phyloP scores from a whole-genome alignment of 2,113 vertebrate species.

The Bostrychus sinensis region DNA sequence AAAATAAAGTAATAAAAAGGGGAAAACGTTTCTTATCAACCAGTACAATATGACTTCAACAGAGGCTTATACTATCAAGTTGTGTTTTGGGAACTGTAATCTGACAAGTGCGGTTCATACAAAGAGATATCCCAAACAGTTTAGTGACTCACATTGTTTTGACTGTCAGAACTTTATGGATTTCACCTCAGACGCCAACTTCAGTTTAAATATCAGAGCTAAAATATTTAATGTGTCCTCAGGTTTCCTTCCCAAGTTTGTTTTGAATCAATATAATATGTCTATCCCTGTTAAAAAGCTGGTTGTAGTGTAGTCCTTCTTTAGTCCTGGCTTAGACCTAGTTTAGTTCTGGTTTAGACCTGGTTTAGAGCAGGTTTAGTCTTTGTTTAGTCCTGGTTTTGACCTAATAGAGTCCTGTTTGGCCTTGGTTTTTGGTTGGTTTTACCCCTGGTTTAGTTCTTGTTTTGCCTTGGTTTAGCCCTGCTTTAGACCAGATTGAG shows the following conservation, averaged over 20 bases:
- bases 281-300: too few relatives aligned
- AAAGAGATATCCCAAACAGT: not conserved
- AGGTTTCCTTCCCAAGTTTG: not conserved
- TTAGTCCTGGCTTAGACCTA: not conserved
- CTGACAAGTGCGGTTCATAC: not conserved
- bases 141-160: constrained; percentile 44
- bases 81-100: not conserved
- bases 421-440: too few relatives aligned
- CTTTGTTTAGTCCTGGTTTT: not conserved
- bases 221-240: not conserved
- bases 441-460: too few relatives aligned
- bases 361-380: too few relatives aligned
- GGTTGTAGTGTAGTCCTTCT: too few relatives aligned
- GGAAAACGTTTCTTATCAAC: too few relatives aligned
- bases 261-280: too few relatives aligned
- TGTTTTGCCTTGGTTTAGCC: too few relatives aligned
- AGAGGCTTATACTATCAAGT: not conserved
- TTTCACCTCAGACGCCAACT: not conserved
- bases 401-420: not conserved
- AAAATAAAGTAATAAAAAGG: too few relatives aligned
- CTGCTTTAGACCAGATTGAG: too few relatives aligned
- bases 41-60: too few relatives aligned
- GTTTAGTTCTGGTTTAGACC: not conserved
- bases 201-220: not conserved
- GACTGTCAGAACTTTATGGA: constrained; percentile 19